Evolutionary conservation across 2,113 vertebrate species (phyloP).

Genomic region (Diglossa brunneiventris): DNA sequence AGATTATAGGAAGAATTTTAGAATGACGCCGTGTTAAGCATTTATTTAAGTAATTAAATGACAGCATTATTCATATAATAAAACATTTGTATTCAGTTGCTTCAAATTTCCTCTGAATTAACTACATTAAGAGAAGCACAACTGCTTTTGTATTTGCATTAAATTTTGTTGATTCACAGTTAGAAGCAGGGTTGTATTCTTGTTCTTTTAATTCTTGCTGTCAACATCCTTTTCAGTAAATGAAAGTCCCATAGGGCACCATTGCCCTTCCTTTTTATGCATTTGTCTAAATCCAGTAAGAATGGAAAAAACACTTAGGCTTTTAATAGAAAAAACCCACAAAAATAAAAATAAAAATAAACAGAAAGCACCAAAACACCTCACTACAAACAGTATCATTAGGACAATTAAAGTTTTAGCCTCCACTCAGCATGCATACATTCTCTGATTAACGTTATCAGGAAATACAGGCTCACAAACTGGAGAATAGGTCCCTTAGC

Average conservation of each 20-base stretch:
- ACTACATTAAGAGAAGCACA: not conserved
- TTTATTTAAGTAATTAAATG: slow-evolving; percentile 2
- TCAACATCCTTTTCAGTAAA: not conserved
- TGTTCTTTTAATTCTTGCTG: not conserved
- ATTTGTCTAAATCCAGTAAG: not conserved
- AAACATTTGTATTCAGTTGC: not conserved
- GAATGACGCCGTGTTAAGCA: not conserved
- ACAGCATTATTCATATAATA: not conserved
- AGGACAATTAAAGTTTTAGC: not conserved
- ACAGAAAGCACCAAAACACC: not conserved
- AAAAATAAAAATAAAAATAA: not conserved
- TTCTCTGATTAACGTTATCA: slow-evolving; percentile 6
- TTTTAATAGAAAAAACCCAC: not conserved
- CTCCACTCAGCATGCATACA: not conserved
- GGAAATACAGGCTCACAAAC: slow-evolving; percentile 15
- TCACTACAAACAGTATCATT: not conserved
- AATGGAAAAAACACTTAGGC: not conserved
- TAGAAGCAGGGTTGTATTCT: not conserved
- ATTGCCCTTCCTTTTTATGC: not conserved
- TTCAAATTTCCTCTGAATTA: not conserved
- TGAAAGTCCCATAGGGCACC: not conserved
- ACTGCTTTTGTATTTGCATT: not conserved
- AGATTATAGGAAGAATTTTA: not conserved
- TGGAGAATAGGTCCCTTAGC: slow-evolving; percentile 15
- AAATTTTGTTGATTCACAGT: not conserved